phyloP scores from a whole-genome alignment of 2,113 vertebrate species.

The Cervus canadensis region DNA sequence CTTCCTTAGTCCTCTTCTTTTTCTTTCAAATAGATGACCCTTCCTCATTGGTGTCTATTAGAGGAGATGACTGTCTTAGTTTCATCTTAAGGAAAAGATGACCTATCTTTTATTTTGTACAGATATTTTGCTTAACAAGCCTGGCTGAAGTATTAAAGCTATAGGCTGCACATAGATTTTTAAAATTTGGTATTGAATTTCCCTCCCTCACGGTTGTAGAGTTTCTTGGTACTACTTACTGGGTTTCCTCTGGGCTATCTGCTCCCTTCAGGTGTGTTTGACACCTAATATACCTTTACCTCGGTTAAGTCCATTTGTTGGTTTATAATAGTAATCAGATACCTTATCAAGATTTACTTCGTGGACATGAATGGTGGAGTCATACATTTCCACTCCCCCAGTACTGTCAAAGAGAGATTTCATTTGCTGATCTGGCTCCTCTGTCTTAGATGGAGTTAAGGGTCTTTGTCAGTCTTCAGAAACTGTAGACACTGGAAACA shows the following conservation, averaged over 20 bases:
- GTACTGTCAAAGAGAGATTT: slow-evolving; percentile 1
- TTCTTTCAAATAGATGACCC: not conserved
- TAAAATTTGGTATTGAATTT: not conserved
- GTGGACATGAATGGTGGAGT: not conserved
- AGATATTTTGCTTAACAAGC: not conserved
- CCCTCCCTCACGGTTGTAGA: not conserved
- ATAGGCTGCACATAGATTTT: not conserved
- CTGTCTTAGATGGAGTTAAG: not conserved
- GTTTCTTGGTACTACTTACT: not conserved
- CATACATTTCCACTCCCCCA: not conserved
- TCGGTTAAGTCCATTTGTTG: slow-evolving; percentile 15
- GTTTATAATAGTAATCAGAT: not conserved
- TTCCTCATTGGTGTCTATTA: not conserved
- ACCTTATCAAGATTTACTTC: not conserved
- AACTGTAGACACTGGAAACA: not conserved
- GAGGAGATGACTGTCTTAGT: not conserved
- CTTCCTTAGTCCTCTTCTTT: not conserved
- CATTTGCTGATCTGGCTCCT: slow-evolving; percentile 4
- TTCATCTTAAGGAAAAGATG: slow-evolving; percentile 10
- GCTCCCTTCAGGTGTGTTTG: not conserved
- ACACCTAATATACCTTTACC: not conserved
- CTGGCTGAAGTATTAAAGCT: not conserved
- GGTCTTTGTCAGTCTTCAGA: not conserved
- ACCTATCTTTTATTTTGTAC: not conserved
- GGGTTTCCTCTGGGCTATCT: not conserved